Evolutionary conservation across 2,113 vertebrate species (phyloP).

Genomic region (Ictalurus punctatus): DNA sequence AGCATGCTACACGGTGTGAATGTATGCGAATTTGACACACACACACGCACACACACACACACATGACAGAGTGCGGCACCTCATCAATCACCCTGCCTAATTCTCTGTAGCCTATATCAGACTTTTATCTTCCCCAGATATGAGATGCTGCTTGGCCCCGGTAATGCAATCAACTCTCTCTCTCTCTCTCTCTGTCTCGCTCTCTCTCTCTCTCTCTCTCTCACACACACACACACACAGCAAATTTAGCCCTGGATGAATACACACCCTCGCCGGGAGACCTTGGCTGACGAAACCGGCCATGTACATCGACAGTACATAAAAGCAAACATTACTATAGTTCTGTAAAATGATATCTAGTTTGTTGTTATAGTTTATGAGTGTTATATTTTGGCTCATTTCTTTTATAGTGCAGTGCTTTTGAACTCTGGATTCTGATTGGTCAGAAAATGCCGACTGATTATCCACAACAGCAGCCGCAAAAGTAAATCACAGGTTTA

Average conservation of each 20-base stretch:
- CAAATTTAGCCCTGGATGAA: background rate
- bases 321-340: background rate
- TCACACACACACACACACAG: background rate
- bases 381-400: no score
- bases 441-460: background rate
- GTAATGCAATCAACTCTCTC: constrained; percentile 29
- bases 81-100: constrained; percentile 10
- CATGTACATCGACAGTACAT: background rate
- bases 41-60: constrained; percentile 22
- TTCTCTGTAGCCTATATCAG: constrained; percentile 9
- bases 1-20: background rate
- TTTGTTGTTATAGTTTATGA: background rate
- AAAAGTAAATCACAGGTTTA: background rate
- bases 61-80: background rate
- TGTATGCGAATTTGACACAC: background rate
- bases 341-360: background rate
- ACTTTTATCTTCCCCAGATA: background rate
- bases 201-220: background rate
- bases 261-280: background rate
- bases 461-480: background rate
- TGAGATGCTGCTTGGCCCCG: constrained; percentile 10
- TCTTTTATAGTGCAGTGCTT: background rate
- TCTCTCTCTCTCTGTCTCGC: background rate
- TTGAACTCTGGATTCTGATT: background rate
- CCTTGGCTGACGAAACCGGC: background rate